Evolutionary conservation across 2,888 invertebrate genomes (phyloP), one percentile per base, ranked within the genome.

Genomic region (Cheilosia urbana): DNA sequence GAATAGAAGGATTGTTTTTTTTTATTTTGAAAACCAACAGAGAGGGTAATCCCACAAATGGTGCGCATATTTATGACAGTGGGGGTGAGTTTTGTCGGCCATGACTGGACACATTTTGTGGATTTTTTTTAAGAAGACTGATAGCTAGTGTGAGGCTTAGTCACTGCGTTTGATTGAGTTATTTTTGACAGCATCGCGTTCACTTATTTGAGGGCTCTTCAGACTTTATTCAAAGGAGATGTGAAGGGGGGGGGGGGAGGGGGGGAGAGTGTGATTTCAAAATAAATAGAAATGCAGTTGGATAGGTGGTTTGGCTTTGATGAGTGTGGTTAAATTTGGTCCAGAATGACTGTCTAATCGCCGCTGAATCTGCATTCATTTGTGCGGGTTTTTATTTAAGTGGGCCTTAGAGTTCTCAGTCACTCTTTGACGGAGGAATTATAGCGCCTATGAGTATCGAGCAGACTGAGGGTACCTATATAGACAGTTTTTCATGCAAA

Each of bases 121-220:
- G 21, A 57, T 55, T 68, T 51, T 40, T n/a, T 13, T 42, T 27
- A 47, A 45, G 53, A 24, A n/a, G 45, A 65, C 63, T 69, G 78
- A 79, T 65, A 75, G 27, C 60, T 21, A 42, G 30, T 60, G 30
- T 17, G 49, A 51, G 13, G 81, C 81, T 69, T 75, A 75, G 68
- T 72, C 77, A 73, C 27, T 63, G 49, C 55, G 68, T 73, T 78
- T 73, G 72, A 78, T 78, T 83, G 55, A 69, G 78, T 78, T 78
- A 63, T 47, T 27, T 77, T 62, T 77, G 69, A 77, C 60, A 40
- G 68, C 45, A 24, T 30, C 11, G 4, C 11, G n/a, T 51, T 2
- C 7, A 15, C 9, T 7, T 45, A 15, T 30, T 1, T 47, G 17
- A n/a, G 45, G 30, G 49, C 34, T 34, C 58, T 45, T 45, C 55